Base-by-base conservation (phyloP, 2,888 invertebrate species). In the Macrosiphum euphorbiae region DNA sequence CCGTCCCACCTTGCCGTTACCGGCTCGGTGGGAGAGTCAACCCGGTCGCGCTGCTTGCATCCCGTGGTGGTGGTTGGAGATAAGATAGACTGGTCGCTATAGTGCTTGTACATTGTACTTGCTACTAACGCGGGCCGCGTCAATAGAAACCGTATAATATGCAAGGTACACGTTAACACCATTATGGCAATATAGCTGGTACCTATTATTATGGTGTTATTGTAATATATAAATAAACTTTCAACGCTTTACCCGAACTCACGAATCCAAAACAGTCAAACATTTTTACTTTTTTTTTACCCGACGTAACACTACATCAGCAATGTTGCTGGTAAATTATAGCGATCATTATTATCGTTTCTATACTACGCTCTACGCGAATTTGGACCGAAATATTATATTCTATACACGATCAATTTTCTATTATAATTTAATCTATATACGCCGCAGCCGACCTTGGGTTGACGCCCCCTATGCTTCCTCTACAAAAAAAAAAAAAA, bases 161-260 rank as follows among this genome's bases (percentile, higher is more conserved):
- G 20, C 78, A 78, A 78, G 20, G 78, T 78, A 78, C 78, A 78
- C 78, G 78, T 78, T 78, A 78, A 78, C 35, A 78, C 78, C 35
- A 78, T 78, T 78, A 35, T 8, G 78, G 20, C 8, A 24, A 78
- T 35, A 78, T 35, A 78, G 20, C 78, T 20, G 20, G 35, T 78
- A 78, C 35, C 35, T 78, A 78, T 78, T 78, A 78, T 35, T 35
- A 78, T 24, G 78, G 35, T 8, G 35, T 35, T 44, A 44, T 78
- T 78, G 78, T 78, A 78, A 35, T 35, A 78, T 78, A 78, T 78
- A 20, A n/a, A n/a, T 7, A 35, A 35, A 58, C 58, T 78, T 20
- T 35, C 8, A 35, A 35, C 35, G 20, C 8, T 78, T 8, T 67
- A 67, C 67, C 16, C 16, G 78, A 35, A 20, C 78, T 78, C 35